Evolutionary conservation across 2,888 invertebrate species (phyloP), one percentile per base, ranked within the genome.

Genomic region (Caprella mutica): DNA sequence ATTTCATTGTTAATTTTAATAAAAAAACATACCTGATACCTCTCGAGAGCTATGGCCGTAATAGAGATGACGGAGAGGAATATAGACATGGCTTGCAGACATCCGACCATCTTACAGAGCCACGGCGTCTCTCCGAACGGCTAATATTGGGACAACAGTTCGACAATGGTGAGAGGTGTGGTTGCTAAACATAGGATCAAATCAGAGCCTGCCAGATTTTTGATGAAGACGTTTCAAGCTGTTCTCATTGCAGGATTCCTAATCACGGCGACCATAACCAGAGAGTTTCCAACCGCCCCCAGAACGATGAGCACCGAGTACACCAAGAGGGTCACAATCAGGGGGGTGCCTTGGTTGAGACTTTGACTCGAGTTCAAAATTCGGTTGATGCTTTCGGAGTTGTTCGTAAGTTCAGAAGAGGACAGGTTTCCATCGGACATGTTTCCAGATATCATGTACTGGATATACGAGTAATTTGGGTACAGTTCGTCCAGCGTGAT

Each of bases 41-140:
- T 77, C 70, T 87, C 87, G 71, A 87, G 76, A 27, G 87, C 85
- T 67, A 93, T 93, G 6, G 92, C 91, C 3, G 91, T 89, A 67
- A 93, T 93, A 66, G 89, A 87, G 70, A 93, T 87, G 1, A 91
- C 91, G 0, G 91, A 92, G 0, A 93, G 90, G 72, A 90, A 93
- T 67, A 91, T 87, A 69, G 89, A 91, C 64, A 86, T 84, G 0
- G 88, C 92, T 71, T 92, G 90, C 48, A 90, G 79, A 62, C 85
- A 84, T 0, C 87, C 86, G 66, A 88, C 84, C 66, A 88, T 80
- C 73, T 91, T 91, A 73, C 93, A 93, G 55, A 59, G 50, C 65
- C 83, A 77, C 2, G 79, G 81, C 73, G 85, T 81, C 68, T 82
- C 80, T 12, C 91, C 90, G 40, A 92, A 76, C 0, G 86, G 86